A percentile compares a stretch with the other conserved stretches of the same genome.
Evolutionary conservation across 2,113 vertebrate genomes (phyloP).

Genomic region (Percopsis transmontana): DNA sequence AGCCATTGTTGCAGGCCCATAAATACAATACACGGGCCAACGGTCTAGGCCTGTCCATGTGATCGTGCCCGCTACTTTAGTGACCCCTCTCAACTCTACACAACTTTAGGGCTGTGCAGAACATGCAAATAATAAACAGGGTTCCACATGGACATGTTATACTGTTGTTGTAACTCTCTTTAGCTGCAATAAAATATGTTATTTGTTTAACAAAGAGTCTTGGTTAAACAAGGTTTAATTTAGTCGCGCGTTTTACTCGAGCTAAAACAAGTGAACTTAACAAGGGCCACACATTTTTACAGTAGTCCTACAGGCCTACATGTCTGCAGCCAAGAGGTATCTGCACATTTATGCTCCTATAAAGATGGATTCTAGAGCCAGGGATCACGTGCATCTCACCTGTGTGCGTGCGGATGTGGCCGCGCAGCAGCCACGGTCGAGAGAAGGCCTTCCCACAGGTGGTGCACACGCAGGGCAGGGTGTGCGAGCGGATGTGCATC

Average conservation of each 20-base stretch:
- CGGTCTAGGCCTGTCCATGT: constrained; percentile 49
- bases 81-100: neutral
- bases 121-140: neutral
- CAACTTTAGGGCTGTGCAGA: constrained; percentile 2
- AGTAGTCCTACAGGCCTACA: no score
- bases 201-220: no score
- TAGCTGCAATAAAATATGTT: no score
- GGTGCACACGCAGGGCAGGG: constrained; percentile 90
- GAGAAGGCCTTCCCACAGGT: constrained; percentile 96
- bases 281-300: no score
- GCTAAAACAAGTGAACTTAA: no score
- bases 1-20: constrained; percentile 50
- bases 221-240: no score
- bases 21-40: constrained; percentile 70
- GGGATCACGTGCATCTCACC: constrained; percentile 65
- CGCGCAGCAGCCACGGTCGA: constrained; percentile 92
- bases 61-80: constrained; percentile 46
- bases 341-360: no score
- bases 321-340: no score
- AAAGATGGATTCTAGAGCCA: no score
- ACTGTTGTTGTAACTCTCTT: no score
- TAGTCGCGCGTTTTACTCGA: no score
- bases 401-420: constrained; percentile 94
- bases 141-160: no score
- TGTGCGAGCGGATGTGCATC: constrained; percentile 96